These are phyloP conservation scores for Metaphire vulgaris DNA, from an alignment of 1,140 invertebrate genomes.

Conservation along the genomic window DNA sequence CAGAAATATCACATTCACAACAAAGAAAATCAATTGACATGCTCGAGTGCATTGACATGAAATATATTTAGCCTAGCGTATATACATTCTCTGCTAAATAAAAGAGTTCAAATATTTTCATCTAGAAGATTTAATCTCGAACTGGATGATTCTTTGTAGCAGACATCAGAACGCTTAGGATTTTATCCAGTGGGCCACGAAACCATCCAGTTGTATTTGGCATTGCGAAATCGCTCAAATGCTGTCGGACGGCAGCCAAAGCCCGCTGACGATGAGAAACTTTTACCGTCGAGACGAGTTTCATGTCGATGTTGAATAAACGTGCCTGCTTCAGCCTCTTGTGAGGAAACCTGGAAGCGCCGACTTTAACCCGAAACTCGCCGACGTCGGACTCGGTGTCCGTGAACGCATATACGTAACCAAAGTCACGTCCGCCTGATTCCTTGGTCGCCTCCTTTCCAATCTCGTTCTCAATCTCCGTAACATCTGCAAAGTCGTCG, in stretches of 20 bases:
- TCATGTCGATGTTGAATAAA: not conserved
- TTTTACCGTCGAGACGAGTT: not conserved
- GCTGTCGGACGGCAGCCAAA: not conserved
- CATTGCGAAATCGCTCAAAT: not conserved
- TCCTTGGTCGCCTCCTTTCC: too few relatives aligned
- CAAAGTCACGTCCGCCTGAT: too few relatives aligned
- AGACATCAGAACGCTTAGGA: not conserved
- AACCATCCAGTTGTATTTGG: not conserved
- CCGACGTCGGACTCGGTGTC: not conserved
- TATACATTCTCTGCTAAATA: too few relatives aligned
- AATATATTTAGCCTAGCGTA: too few relatives aligned
- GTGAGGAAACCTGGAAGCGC: not conserved
- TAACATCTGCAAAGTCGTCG: too few relatives aligned
- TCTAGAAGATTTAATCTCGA: not conserved
- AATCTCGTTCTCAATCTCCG: too few relatives aligned
- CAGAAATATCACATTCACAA: too few relatives aligned
- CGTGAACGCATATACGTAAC: not conserved
- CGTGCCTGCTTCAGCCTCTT: not conserved
- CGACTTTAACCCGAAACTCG: not conserved
- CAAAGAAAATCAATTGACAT: too few relatives aligned
- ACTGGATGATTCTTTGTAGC: not conserved
- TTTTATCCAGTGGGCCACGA: not conserved
- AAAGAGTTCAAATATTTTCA: too few relatives aligned
- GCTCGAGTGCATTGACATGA: too few relatives aligned
- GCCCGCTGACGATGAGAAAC: not conserved